Percentiles rank a stretch among this genome's conserved stretches.
Evolutionary conservation across 2,888 invertebrate species (phyloP).

Genomic region (Choreutis nemorana): DNA sequence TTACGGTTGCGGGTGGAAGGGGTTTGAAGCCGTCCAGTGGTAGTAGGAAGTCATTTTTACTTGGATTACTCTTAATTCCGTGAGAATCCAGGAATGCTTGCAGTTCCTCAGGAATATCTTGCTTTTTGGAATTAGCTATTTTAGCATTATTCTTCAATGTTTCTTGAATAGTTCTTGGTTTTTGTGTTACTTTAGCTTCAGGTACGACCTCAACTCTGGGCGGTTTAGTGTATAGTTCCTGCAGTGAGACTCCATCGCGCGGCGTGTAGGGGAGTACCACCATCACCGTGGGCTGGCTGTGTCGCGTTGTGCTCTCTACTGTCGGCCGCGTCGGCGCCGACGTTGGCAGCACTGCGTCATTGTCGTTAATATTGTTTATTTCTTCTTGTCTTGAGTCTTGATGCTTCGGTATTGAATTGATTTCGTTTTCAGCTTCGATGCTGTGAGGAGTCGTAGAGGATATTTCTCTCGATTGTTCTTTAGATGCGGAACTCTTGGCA

Average conservation of each 20-base stretch:
- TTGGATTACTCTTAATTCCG: constrained; percentile 40
- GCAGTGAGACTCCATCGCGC: constrained; percentile 61
- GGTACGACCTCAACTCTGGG: constrained; percentile 68
- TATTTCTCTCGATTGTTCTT: constrained; percentile 11
- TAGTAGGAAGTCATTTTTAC: constrained; percentile 43
- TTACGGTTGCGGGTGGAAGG: constrained; percentile 38
- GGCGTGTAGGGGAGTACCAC: constrained; percentile 73
- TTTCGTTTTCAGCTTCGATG: constrained; percentile 32
- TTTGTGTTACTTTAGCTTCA: constrained; percentile 31
- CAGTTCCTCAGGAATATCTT: constrained; percentile 39
- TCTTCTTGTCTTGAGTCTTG: constrained; percentile 16
- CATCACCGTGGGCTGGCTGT: constrained; percentile 57
- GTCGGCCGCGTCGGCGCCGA: constrained; percentile 15
- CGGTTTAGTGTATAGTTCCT: constrained; percentile 72
- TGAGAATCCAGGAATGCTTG: constrained; percentile 49
- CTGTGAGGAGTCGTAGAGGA: constrained; percentile 19
- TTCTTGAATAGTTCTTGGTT: constrained; percentile 22
- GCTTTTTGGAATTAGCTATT: constrained; percentile 24
- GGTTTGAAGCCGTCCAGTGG: constrained; percentile 57
- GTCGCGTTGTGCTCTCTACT: constrained; percentile 33
- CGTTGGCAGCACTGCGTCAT: constrained; percentile 12
- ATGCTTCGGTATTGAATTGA: constrained; percentile 15
- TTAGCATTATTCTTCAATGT: constrained; percentile 25
- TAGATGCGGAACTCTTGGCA: constrained; percentile 30
- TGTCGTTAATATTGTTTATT: constrained; percentile 16